Base-by-base conservation (phyloP, 2,888 invertebrate genomes). In the Chrysolina haemoptera region DNA sequence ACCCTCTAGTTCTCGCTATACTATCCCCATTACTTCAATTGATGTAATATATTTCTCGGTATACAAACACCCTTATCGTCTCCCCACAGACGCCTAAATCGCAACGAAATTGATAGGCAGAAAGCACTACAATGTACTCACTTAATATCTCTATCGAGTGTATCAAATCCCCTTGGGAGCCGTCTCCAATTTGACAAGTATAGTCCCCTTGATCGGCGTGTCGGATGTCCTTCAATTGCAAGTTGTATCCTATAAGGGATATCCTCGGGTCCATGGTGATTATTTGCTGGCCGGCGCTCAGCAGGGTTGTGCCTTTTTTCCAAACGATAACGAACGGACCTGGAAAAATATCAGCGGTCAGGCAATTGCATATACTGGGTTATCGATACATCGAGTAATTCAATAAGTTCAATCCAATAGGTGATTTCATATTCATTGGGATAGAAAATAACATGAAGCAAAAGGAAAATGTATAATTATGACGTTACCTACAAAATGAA, bases 131-230 rank as follows among this genome's bases (percentile, higher is more conserved):
- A 68, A 43, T 68, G 35, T 12, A 86, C 88, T 87, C 80, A 88
- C 91, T 90, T 59, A 90, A 83, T 77, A 91, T 90, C 83, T 90
- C 90, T 43, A 91, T 88, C n/a, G 90, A 89, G 84, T 90, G 90
- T 22, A 89, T 89, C 73, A 90, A 88, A 79, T 90, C 90, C 27
- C 89, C 88, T 70, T 88, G 88, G n/a, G 89, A 88, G 22, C 89
- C 89, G 73, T 90, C 90, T 41, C 90, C 90, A 64, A 91, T 89
- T 82, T 90, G 90, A 82, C 91, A 91, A 48, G 90, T 89, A 84
- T 91, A 91, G 82, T 90, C 90, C 1, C 90, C 91, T 67, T 90
- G 90, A 82, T 91, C 90, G 55, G 89, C 86, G 50, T 90, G 88
- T 76, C 87, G 87, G 64, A 90, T 89, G 78, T 89, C 89, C 75